Base-by-base conservation (phyloP, 2,797 vertebrate species). In the Spheniscus humboldti region DNA sequence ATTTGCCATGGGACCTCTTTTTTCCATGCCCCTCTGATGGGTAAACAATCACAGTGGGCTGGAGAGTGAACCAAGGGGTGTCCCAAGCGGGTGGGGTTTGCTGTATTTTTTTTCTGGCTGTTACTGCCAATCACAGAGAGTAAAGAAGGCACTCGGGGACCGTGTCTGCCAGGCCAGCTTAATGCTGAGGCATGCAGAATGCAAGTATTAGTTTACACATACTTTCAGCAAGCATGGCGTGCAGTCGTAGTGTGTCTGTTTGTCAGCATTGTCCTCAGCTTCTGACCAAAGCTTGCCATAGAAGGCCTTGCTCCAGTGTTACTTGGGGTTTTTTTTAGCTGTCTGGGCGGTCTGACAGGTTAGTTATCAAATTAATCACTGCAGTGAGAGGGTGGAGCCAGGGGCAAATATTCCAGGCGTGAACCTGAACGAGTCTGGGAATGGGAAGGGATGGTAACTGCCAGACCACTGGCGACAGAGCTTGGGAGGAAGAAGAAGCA, bases 101-200 rank as follows among this genome's bases (percentile, higher is more conserved):
- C 72, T 86, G 41, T 87, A 7, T 59, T 71, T 72, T 83, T 90
- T 89, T 84, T 52, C 82, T 94, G 84, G n/a, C 90, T 97, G 96
- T 92, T 82, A 83, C 86, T 94, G 92, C 95, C 92, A 96, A 52
- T 97, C 96, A 96, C 11, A 59, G 43, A 30, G 63, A 62, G 59
- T 74, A 89, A 93, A 86, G 66, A 66, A 53, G 18, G 64, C 71
- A 73, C 60, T 41, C 11, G 2, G 27, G 37, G 56, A n/a, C 45
- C 0, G 0, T 12, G 25, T 57, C 62, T 64, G 47, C 64, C 68
- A 59, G 50, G 73, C 23, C 67, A 81, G 31, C 66, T 81, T 67
- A 45, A 30, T 37, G 79, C 68, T 78, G 84, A 94, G 39, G 57
- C 67, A 23, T 33, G 76, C 92, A 97, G 76, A 92, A 90, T 60